Conservation (phyloP, 1,140 invertebrate species). For the Caenorhabditis brenneri region DNA sequence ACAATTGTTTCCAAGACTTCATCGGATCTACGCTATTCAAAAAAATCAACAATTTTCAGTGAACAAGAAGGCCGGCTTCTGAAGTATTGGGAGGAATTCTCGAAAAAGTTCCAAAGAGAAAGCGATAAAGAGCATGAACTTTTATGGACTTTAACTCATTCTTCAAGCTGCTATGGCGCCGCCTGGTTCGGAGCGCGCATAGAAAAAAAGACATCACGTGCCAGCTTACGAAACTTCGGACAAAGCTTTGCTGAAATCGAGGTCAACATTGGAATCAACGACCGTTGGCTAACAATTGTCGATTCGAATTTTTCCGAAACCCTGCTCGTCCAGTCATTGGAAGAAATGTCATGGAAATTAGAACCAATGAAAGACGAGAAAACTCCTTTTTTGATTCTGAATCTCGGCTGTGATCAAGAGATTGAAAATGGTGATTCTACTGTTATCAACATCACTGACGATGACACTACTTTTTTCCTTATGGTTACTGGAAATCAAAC, state of each 20-base stretch:
- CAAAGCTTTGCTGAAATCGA: background rate
- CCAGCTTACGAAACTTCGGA: background rate
- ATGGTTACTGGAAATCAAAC: conserved; percentile 20
- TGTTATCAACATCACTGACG: background rate
- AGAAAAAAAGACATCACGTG: background rate
- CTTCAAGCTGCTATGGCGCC: background rate
- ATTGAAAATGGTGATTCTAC: background rate
- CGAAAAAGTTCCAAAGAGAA: background rate
- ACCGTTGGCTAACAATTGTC: background rate
- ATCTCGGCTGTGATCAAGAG: conserved; percentile 1
- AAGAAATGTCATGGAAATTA: conserved; percentile 2
- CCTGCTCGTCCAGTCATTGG: background rate
- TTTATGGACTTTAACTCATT: background rate
- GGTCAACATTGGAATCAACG: conserved; percentile 23
- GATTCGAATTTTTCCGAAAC: background rate
- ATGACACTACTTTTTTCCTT: background rate
- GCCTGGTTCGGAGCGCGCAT: background rate
- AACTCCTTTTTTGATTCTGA: background rate
- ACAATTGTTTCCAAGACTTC: too few species aligned
- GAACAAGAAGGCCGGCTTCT: background rate
- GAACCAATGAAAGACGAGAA: background rate
- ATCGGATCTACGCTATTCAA: too few species aligned
- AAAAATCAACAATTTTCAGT: too few species aligned
- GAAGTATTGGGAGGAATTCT: background rate
- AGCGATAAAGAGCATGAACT: background rate